Evolutionary conservation across 2,113 vertebrate species (phyloP).

Genomic region (Eonycteris spelaea): DNA sequence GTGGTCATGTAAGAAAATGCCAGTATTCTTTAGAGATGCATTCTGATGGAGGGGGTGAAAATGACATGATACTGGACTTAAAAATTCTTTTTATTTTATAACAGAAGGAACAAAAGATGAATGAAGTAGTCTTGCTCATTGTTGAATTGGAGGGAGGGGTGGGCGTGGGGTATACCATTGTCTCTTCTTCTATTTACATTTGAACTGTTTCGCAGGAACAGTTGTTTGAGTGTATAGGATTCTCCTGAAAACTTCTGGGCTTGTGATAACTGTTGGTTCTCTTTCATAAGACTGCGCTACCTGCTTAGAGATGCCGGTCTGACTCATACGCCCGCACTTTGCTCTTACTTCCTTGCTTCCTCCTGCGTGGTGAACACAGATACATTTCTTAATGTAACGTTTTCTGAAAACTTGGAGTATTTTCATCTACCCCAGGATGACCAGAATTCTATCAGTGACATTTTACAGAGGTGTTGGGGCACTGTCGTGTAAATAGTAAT

Average conservation of each 20-base stretch:
- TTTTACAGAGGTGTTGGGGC: not conserved
- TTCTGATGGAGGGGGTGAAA: not conserved
- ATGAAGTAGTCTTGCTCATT: not conserved
- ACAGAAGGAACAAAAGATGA: not conserved
- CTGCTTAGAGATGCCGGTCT: rapidly evolving
- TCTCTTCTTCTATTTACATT: not conserved
- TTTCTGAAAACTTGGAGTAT: not conserved
- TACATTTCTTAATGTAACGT: not conserved
- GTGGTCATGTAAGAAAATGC: not conserved
- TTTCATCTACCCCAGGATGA: too few species aligned
- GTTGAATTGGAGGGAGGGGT: not conserved
- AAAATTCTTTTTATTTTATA: not conserved
- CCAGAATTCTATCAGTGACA: not conserved
- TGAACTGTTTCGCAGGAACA: not conserved
- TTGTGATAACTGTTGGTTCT: rapidly evolving
- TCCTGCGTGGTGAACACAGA: too few species aligned
- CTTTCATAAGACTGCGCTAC: rapidly evolving
- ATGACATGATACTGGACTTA: not conserved
- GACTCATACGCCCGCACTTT: rapidly evolving
- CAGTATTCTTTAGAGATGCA: not conserved
- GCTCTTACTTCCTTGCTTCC: not conserved
- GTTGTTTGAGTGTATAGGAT: not conserved
- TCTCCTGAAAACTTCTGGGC: not conserved
- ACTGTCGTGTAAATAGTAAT: not conserved
- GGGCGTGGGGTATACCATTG: not conserved